Conservation (phyloP, 2,797 vertebrate species). For the Platyrinchus mystaceus region DNA sequence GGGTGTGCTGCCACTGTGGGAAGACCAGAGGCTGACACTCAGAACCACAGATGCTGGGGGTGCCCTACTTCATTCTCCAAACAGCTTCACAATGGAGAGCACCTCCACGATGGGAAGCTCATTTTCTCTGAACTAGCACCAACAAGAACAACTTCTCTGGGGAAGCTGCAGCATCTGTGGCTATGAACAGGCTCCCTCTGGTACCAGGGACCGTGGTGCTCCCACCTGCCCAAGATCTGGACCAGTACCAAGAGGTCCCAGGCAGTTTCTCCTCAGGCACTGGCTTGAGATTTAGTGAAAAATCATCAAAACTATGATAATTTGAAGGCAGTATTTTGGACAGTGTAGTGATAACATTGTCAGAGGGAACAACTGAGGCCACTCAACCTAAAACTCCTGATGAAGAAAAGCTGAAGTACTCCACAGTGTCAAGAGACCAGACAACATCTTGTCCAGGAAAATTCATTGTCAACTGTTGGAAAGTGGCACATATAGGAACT, state of each 20-base stretch:
- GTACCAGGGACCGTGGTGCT: background rate
- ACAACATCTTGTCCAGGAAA: background rate
- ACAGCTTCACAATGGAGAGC: background rate
- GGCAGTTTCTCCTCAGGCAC: background rate
- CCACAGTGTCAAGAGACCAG: background rate
- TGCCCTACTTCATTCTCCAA: background rate
- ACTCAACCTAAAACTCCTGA: background rate
- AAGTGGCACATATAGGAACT: background rate
- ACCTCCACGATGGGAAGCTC: background rate
- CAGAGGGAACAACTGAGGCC: background rate
- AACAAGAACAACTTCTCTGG: background rate
- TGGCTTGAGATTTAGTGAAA: background rate
- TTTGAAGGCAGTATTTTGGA: background rate
- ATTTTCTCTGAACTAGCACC: background rate
- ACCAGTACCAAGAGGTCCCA: background rate
- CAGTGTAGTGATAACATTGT: background rate
- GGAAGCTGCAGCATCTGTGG: background rate
- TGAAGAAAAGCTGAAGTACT: background rate
- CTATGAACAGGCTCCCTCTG: background rate
- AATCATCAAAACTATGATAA: background rate
- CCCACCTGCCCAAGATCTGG: background rate
- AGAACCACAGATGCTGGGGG: background rate
- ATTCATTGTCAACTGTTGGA: background rate
- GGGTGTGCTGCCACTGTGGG: rapidly evolving
- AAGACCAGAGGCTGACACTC: background rate